Percentiles rank a stretch among this genome's conserved stretches.
Conservation (phyloP, 2,888 invertebrate species). For the Phyllotreta cruciferae region DNA sequence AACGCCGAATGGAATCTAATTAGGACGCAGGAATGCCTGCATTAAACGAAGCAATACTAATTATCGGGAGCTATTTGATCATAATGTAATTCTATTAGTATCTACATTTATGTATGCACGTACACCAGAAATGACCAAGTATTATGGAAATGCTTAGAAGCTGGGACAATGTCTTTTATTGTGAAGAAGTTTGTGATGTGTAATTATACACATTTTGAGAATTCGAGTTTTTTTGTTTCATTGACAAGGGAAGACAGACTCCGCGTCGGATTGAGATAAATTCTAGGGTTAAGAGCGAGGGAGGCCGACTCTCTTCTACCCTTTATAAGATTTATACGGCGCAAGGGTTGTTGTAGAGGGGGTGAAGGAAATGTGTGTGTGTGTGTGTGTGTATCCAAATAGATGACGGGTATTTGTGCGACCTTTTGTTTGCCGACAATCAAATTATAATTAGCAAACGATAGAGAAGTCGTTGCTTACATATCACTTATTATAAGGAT, state of each 20-base stretch:
- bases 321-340: constrained; percentile 5
- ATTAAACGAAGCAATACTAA: too few species aligned
- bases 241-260: constrained; percentile 7
- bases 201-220: too few species aligned
- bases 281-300: constrained; percentile 5
- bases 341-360: neutral
- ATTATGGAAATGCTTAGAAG: too few species aligned
- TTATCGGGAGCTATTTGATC: too few species aligned
- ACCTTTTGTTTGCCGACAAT: constrained; percentile 9
- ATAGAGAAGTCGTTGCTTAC: constrained; percentile 4
- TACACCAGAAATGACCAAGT: too few species aligned
- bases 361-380: too few species aligned
- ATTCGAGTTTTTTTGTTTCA: constrained; percentile 2
- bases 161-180: too few species aligned
- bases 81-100: too few species aligned
- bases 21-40: too few species aligned
- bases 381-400: constrained; percentile 1
- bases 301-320: constrained; percentile 1
- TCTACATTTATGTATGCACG: too few species aligned
- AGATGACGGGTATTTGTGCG: constrained; percentile 5
- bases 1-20: too few species aligned
- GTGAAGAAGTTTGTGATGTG: too few species aligned
- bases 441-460: constrained; percentile 3
- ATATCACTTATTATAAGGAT: neutral
- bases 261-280: constrained; percentile 3